Percentiles rank a stretch among this genome's conserved stretches.
Evolutionary conservation across 2,888 invertebrate species (phyloP).

Genomic region (Caenorhabditis sp.): DNA sequence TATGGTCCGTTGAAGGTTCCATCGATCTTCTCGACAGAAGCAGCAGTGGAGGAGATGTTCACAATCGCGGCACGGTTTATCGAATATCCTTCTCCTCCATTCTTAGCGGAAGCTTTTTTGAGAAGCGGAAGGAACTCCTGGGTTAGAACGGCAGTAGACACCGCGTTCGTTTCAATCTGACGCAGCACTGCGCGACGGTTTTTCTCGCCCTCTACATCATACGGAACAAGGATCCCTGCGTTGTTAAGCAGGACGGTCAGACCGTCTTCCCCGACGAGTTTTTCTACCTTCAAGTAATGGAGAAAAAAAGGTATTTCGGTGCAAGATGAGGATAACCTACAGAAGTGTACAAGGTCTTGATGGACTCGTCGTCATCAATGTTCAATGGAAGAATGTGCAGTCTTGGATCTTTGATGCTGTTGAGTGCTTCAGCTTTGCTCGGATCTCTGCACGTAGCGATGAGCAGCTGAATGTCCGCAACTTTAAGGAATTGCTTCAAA

Average conservation of each 20-base stretch:
- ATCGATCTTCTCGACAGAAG: conserved; percentile 55
- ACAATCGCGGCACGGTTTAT: conserved; percentile 62
- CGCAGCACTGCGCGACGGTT: conserved; percentile 29
- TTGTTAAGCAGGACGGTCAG: conserved; percentile 57
- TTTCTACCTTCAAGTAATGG: conserved; percentile 1
- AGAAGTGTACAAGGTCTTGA: conserved; percentile 26
- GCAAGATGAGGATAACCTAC: conserved; percentile 28
- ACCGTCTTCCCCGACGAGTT: conserved; percentile 49
- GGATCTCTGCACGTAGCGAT: conserved; percentile 51
- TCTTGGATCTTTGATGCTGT: conserved; percentile 35
- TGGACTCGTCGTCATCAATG: conserved; percentile 54
- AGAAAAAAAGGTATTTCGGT: no score
- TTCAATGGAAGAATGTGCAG: conserved; percentile 52
- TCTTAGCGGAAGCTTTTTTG: conserved; percentile 42
- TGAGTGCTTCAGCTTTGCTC: conserved; percentile 20
- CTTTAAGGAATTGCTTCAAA: conserved; percentile 39
- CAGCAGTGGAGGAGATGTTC: conserved; percentile 65
- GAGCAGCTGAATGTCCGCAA: conserved; percentile 29
- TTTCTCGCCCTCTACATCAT: conserved; percentile 46
- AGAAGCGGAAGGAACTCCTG: conserved; percentile 62
- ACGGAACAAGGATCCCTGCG: conserved; percentile 52
- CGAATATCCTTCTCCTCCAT: conserved; percentile 39
- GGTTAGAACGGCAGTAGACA: conserved; percentile 35
- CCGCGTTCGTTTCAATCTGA: conserved; percentile 46
- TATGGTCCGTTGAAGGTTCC: no score